phyloP scores from a whole-genome alignment of 2,113 vertebrate genomes.

The Xiphorhynchus elegans region DNA sequence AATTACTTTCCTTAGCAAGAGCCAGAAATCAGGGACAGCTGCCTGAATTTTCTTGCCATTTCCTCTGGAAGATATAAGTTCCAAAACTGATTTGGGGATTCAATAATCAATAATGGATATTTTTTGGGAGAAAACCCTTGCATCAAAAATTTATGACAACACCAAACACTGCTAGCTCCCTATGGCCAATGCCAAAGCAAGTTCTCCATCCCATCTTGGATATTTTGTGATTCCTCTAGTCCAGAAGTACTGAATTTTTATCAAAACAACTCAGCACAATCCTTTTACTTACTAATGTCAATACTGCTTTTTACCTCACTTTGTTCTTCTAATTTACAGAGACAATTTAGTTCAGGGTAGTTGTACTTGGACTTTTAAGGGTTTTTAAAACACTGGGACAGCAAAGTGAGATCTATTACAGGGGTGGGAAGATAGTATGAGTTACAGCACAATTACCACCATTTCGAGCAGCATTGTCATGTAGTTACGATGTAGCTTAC shows the following conservation, averaged over 20 bases:
- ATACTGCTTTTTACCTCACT: conserved; percentile 50
- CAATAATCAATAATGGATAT: not conserved
- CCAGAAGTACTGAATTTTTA: conserved; percentile 21
- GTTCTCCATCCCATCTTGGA: not conserved
- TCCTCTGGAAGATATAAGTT: not conserved
- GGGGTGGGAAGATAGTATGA: conserved; percentile 29
- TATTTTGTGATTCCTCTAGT: not conserved
- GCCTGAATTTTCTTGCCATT: not conserved
- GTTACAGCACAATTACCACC: conserved; percentile 28
- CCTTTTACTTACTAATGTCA: conserved; percentile 48
- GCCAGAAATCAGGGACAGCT: not conserved
- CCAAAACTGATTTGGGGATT: not conserved
- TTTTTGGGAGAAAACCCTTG: not conserved
- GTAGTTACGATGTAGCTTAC: conserved; percentile 34
- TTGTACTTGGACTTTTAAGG: conserved; percentile 52
- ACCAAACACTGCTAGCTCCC: not conserved
- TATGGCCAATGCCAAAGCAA: not conserved
- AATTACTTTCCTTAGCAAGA: conserved; percentile 14
- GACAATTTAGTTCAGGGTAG: conserved; percentile 46
- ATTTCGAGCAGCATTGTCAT: conserved; percentile 2
- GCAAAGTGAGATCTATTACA: conserved; percentile 56
- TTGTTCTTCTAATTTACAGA: conserved; percentile 57
- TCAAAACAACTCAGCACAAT: conserved; percentile 13
- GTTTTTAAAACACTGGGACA: conserved; percentile 42
- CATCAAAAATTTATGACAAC: not conserved